Percentiles rank a stretch among this genome's conserved stretches.
phyloP scores from a whole-genome alignment of 2,888 invertebrate genomes.

The Drosophila anceps region DNA sequence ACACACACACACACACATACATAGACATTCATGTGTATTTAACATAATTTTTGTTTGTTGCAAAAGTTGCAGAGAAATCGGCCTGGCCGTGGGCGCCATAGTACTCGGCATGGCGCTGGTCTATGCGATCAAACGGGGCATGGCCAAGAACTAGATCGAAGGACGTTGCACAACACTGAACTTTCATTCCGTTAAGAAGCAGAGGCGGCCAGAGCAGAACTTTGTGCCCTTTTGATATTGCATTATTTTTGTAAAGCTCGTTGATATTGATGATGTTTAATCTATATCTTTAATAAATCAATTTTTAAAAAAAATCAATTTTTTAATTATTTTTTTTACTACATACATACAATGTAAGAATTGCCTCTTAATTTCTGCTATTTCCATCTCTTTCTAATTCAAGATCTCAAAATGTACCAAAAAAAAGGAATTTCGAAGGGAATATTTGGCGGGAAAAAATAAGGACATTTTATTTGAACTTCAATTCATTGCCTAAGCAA shows the following conservation, averaged over 20 bases:
- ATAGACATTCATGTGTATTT: not conserved
- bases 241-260: constrained; percentile 12
- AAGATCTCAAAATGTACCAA: not conserved
- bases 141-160: constrained; percentile 45
- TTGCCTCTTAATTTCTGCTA: not conserved
- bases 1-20: not conserved
- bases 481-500: not conserved
- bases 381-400: constrained; percentile 4
- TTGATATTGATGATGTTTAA: constrained; percentile 26
- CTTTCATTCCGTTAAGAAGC: constrained; percentile 55
- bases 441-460: not conserved
- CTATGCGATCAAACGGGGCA: constrained; percentile 70
- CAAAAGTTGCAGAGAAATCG: constrained; percentile 75
- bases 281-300: constrained; percentile 9
- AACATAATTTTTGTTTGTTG: constrained; percentile 20
- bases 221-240: constrained; percentile 3
- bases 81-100: constrained; percentile 77
- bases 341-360: not conserved
- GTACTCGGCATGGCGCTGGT: constrained; percentile 76
- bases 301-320: constrained; percentile 5
- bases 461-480: not conserved
- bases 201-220: not conserved
- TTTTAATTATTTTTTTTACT: not conserved
- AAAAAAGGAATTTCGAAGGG: not conserved
- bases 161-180: constrained; percentile 11